Base-by-base conservation (phyloP, 2,888 invertebrate species). In the Physocephala rufipes region DNA sequence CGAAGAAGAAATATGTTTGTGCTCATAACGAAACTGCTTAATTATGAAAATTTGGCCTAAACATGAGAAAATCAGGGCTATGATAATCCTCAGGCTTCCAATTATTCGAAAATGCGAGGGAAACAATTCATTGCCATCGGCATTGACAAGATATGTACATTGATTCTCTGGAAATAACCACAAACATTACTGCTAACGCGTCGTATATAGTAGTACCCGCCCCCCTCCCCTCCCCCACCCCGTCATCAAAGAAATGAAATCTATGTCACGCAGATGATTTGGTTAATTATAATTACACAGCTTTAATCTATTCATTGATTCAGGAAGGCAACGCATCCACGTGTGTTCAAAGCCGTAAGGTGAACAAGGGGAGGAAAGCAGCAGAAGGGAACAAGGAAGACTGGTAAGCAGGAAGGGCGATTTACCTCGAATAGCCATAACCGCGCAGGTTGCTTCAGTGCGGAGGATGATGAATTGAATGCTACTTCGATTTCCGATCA, bases 251-350 rank as follows among this genome's bases (percentile, higher is more conserved):
- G 61, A 58, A 19, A 51, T 53, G 21, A 30, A 63, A 55, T 55
- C 63, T n/a, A n/a, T n/a, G 47, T 43, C 55, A 64, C 70, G 36
- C 55, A 55, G 30, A 51, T 55, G 63, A 63, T 26, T 68, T 43
- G 82, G 80, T 82, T 82, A 83, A 83, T 83, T 82, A 81, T 83
- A 83, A 83, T 83, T 82, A 82, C 78, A 78, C 81, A 81, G 75
- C 71, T 75, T 76, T 73, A 75, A 69, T 74, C 69, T 36, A 68
- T 62, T 62, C 68, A 55, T 51, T 36, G 47, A 36, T 47, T 47
- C 62, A 28, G 36, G 30, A 68, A 62, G 68, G 61, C 68, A 68
- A 30, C 24, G 30, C 68, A 36, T 67, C 59, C 55, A 55, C 66
- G 55, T 55, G 36, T 24, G 62, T 55, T 15, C 15, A 2, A 53